phyloP scores from a whole-genome alignment of 2,113 vertebrate species.

The Panthera leo region DNA sequence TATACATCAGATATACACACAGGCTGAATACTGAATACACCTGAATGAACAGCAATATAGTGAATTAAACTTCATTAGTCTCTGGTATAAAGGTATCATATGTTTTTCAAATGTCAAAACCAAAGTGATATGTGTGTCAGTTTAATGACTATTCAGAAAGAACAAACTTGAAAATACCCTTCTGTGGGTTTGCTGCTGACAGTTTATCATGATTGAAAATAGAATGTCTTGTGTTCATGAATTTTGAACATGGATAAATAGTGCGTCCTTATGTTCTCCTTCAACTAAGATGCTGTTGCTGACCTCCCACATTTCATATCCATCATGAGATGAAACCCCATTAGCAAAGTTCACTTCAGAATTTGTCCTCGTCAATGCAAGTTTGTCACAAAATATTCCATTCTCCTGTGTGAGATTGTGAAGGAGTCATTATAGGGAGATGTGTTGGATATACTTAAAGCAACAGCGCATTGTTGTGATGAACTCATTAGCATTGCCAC shows the following conservation, averaged over 20 bases:
- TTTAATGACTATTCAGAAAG: slow-evolving; percentile 63
- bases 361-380: slow-evolving; percentile 45
- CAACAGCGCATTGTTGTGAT: not conserved
- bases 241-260: slow-evolving; percentile 72
- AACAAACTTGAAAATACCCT: slow-evolving; percentile 69
- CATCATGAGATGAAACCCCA: slow-evolving; percentile 46
- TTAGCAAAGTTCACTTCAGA: slow-evolving; percentile 58
- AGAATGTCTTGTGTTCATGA: slow-evolving; percentile 74
- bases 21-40: not conserved
- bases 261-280: slow-evolving; percentile 76
- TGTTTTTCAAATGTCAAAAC: slow-evolving; percentile 78
- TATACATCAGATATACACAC: too few species aligned
- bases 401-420: not conserved
- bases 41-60: not conserved
- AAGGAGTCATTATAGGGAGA: not conserved
- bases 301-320: slow-evolving; percentile 53
- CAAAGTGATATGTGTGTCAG: slow-evolving; percentile 75
- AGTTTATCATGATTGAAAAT: slow-evolving; percentile 75
- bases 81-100: slow-evolving; percentile 56
- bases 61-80: slow-evolving; percentile 72
- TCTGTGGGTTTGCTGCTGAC: slow-evolving; percentile 63
- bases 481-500: not conserved
- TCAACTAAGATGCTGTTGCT: slow-evolving; percentile 57
- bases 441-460: not conserved
- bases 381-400: not conserved